Evolutionary conservation across 2,797 vertebrate genomes (phyloP), one percentile per base, ranked within the genome.

Genomic region (Spea hammondii): DNA sequence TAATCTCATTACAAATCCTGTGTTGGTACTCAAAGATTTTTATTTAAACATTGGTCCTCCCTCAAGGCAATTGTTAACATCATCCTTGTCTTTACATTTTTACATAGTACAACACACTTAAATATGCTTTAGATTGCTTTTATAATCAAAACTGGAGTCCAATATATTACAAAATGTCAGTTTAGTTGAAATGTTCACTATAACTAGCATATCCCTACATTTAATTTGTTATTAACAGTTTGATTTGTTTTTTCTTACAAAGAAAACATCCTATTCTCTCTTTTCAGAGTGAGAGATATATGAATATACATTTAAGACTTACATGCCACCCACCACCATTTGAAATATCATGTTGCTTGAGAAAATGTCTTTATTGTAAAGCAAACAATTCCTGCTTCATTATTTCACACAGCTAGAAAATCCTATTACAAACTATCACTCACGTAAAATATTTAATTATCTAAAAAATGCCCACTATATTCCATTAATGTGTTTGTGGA

Each of bases 71-170:
- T 65, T 79, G 75, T 74, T 79, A 74, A 79, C 64, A 79, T 74
- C 47, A 32, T 70, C 57, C 69, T 49, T 65, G 65, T 74, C 57
- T 66, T 79, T 79, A 75, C 48, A 74, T 79, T 79, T 79, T 74
- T 70, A 55, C 55, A 62, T 60, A 69, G 65, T 67, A 62, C 65
- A 68, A 68, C 70, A 60, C 70, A 73, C 48, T 79, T 65, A 74
- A 79, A 74, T 74, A 79, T 65, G 59, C 74, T 75, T 79, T 74
- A 65, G 78, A 65, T 79, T 68, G 13, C n/a, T 70, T 70, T 74
- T 64, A 49, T 74, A 79, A 74, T 74, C 70, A 70, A 70, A 74
- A 60, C 14, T 72, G 70, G 14, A 73, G 70, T 59, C 54, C 77
- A 68, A 51, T 14, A 32, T 57, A 73, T 73, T 68, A 59, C 47